Conservation (phyloP, 2,113 vertebrate species). For the Craseonycteris thonglongyai region DNA sequence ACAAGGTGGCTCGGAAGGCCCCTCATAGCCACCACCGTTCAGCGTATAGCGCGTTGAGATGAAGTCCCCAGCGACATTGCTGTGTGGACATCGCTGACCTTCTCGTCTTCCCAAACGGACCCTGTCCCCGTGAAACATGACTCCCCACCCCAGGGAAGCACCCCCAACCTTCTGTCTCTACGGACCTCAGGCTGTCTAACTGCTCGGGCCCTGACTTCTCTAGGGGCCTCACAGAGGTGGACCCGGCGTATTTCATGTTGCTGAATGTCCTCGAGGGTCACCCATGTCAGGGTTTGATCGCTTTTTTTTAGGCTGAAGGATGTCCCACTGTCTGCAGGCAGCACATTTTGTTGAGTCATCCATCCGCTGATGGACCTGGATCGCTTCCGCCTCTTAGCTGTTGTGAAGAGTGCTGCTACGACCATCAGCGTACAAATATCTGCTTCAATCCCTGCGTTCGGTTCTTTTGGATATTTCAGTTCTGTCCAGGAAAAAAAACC, state of each 20-base stretch:
- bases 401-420: neutral
- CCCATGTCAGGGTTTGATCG: neutral
- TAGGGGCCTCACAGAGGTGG: neutral
- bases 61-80: too few relatives aligned
- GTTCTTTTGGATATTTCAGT: neutral
- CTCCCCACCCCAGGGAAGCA: too few relatives aligned
- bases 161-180: neutral
- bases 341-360: neutral
- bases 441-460: neutral
- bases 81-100: too few relatives aligned
- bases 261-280: neutral
- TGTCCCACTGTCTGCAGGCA: neutral
- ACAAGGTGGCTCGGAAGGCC: too few relatives aligned
- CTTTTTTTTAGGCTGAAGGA: neutral
- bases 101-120: too few relatives aligned
- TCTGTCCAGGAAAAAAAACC: too few relatives aligned
- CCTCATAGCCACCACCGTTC: too few relatives aligned
- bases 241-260: neutral
- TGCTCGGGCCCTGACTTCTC: too few relatives aligned
- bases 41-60: too few relatives aligned
- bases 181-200: too few relatives aligned
- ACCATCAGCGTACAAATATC: too few relatives aligned
- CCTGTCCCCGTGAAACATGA: too few relatives aligned
- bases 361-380: rapidly evolving
- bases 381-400: neutral